Conservation (phyloP, 2,888 invertebrate genomes). For the Drosophila incognita region DNA sequence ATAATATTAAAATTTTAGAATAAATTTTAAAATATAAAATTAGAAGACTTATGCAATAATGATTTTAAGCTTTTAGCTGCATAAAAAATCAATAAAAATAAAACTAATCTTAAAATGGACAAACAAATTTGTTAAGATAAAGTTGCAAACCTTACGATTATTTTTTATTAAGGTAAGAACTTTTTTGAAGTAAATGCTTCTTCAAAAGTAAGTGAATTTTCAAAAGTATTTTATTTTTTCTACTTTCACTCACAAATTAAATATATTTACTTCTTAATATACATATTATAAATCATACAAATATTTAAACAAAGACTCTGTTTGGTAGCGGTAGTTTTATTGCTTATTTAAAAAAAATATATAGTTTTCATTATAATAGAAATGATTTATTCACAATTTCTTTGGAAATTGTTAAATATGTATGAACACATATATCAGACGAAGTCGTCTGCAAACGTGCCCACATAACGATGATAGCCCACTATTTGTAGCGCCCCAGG, state of each 20-base stretch:
- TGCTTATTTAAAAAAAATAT: not conserved
- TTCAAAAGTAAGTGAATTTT: not conserved
- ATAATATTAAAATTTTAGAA: not conserved
- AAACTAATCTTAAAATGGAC: not conserved
- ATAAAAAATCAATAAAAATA: not conserved
- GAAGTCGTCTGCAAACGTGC: conserved; percentile 20
- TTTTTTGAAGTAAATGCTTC: not conserved
- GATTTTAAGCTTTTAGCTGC: fast-evolving
- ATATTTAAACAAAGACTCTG: not conserved
- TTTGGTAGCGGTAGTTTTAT: not conserved
- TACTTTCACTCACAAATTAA: not conserved
- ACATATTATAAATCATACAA: not conserved
- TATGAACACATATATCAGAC: not conserved
- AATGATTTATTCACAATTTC: not conserved
- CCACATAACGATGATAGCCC: conserved; percentile 28
- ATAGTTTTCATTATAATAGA: not conserved
- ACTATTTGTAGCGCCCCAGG: conserved; percentile 41
- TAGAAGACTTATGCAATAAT: not conserved
- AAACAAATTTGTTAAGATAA: not conserved
- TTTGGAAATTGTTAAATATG: not conserved
- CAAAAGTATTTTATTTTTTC: not conserved
- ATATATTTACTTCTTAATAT: not conserved
- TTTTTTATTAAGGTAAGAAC: not conserved
- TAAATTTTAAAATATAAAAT: not conserved
- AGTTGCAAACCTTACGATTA: fast-evolving